Conservation (phyloP, 2,113 vertebrate species). For the Dolichallabes microphthalmus region DNA sequence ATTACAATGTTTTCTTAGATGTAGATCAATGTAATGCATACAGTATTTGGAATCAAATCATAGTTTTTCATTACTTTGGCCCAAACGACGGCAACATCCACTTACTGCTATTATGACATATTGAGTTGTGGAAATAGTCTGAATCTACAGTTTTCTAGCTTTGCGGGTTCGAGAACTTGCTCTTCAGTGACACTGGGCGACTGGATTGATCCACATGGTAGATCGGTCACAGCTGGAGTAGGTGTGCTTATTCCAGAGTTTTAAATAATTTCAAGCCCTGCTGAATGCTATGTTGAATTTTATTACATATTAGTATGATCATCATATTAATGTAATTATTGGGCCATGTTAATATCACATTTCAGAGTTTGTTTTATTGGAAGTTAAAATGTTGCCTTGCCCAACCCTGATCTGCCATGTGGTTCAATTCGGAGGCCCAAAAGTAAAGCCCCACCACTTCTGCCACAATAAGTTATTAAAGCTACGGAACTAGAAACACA, state of each 20-base stretch:
- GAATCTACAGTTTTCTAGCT: background rate
- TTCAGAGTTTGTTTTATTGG: background rate
- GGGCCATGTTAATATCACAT: background rate
- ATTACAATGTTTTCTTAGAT: background rate
- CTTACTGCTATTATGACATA: no score
- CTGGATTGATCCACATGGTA: background rate
- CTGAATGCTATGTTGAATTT: background rate
- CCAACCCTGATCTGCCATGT: conserved; percentile 15
- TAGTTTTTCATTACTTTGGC: background rate
- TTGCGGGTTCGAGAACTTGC: background rate
- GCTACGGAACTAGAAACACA: background rate
- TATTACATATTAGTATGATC: background rate
- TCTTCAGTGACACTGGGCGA: background rate
- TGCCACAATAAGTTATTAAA: background rate
- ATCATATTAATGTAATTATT: background rate
- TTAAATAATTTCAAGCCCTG: background rate
- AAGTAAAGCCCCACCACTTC: no score
- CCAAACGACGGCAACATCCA: no score
- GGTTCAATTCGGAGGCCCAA: background rate
- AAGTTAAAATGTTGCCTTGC: background rate
- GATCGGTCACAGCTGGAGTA: background rate
- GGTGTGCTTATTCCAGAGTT: background rate
- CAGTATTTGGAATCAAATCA: background rate
- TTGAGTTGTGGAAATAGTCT: background rate
- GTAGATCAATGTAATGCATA: background rate